Conservation (phyloP, 2,797 vertebrate genomes). For the Etheostoma perlongum region DNA sequence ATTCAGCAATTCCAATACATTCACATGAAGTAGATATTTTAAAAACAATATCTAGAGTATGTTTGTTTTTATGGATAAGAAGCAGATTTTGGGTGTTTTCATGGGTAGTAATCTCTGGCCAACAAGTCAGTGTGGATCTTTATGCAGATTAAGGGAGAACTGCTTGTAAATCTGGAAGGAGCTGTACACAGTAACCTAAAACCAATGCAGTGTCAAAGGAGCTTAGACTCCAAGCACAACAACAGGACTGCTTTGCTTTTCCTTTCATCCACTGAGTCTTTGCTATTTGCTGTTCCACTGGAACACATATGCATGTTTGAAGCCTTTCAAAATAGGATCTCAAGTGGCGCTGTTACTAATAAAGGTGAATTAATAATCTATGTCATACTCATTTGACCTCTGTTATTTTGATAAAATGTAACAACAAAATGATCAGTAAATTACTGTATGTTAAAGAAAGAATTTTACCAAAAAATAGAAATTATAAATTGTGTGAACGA, state of each 20-base stretch:
- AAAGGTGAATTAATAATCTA: not conserved
- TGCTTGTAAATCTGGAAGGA: conserved; percentile 73
- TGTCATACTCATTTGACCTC: not conserved
- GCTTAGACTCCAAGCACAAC: conserved; percentile 70
- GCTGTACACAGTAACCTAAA: conserved; percentile 67
- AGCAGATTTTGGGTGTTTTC: conserved; percentile 46
- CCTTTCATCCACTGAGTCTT: conserved; percentile 22
- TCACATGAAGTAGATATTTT: not conserved
- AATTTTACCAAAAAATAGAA: not conserved
- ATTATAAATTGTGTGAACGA: not conserved
- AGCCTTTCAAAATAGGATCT: not conserved
- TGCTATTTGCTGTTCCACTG: not conserved
- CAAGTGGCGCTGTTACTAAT: not conserved
- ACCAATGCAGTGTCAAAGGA: conserved; percentile 60
- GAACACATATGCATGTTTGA: not conserved
- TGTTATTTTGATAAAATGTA: not conserved
- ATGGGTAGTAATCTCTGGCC: conserved; percentile 66
- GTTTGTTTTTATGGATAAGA: conserved; percentile 49
- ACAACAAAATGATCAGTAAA: not conserved
- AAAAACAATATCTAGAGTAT: not conserved
- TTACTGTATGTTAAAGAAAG: not conserved
- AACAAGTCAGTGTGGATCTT: conserved; percentile 68
- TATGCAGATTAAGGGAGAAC: conserved; percentile 73
- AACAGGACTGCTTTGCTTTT: conserved; percentile 61
- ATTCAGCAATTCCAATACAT: not conserved